Conservation (phyloP, 2,888 invertebrate species). For the Leptinotarsa tumamoca region DNA sequence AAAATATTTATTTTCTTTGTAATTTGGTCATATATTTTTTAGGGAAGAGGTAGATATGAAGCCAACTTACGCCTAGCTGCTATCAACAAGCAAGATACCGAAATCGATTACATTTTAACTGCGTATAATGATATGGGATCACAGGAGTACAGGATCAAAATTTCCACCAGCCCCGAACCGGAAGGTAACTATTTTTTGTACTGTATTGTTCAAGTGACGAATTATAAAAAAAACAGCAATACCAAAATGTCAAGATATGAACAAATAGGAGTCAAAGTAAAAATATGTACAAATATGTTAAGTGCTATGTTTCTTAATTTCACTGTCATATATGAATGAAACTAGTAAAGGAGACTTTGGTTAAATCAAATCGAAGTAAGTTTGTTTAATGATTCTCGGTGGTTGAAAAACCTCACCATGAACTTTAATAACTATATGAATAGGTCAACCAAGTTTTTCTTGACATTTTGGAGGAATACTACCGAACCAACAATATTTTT, state of each 20-base stretch:
- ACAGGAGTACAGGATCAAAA: slow-evolving; percentile 74
- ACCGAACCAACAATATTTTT: slow-evolving; percentile 34
- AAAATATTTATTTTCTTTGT: too few relatives aligned
- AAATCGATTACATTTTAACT: slow-evolving; percentile 75
- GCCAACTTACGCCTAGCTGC: slow-evolving; percentile 75
- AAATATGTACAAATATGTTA: too few relatives aligned
- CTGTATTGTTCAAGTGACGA: background rate
- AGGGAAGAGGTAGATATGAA: slow-evolving; percentile 79
- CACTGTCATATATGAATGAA: too few relatives aligned
- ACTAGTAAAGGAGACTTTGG: too few relatives aligned
- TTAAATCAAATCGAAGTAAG: too few relatives aligned
- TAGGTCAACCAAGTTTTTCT: slow-evolving; percentile 11
- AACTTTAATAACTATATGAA: too few relatives aligned
- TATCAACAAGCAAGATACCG: slow-evolving; percentile 81
- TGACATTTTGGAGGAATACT: slow-evolving; percentile 23
- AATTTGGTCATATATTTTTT: slow-evolving; percentile 35
- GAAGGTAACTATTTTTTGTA: slow-evolving; percentile 65
- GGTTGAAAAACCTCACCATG: too few relatives aligned
- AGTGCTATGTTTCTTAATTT: too few relatives aligned
- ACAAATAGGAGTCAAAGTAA: too few relatives aligned
- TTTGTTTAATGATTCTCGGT: too few relatives aligned
- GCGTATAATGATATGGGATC: slow-evolving; percentile 78
- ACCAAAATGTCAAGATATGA: slow-evolving; percentile 21
- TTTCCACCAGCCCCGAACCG: slow-evolving; percentile 76
- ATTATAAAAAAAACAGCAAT: slow-evolving; percentile 11